Conservation (phyloP, 92 coral and sea anemone genomes). For the Porites lobata region DNA sequence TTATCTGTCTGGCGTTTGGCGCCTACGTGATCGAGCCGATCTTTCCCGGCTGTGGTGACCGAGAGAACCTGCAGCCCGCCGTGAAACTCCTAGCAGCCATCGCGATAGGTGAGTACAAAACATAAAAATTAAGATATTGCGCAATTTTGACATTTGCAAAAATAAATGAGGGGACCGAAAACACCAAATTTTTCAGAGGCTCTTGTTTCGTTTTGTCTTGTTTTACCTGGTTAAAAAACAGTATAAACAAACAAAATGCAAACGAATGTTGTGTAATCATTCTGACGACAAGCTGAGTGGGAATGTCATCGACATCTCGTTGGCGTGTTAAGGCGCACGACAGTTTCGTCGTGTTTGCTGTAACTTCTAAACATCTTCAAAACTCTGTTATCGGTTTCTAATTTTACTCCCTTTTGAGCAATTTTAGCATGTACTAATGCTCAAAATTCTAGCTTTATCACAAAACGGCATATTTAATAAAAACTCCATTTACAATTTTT, state of each 20-base stretch:
- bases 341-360: neutral
- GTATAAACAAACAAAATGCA: neutral
- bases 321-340: neutral
- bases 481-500: neutral
- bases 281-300: neutral
- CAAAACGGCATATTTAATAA: neutral
- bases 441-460: neutral
- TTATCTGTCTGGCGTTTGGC: conserved; percentile 94
- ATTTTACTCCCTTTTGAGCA: neutral
- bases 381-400: too few species aligned
- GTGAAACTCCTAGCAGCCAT: conserved; percentile 92
- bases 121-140: neutral
- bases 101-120: conserved; percentile 89
- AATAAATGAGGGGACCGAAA: too few species aligned
- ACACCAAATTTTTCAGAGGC: neutral
- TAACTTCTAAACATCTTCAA: too few species aligned
- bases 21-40: conserved; percentile 96
- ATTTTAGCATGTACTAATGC: neutral
- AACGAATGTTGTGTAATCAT: conserved; percentile 15
- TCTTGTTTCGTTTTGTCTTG: neutral
- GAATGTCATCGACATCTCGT: neutral
- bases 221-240: conserved; percentile 7
- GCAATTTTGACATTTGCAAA: neutral
- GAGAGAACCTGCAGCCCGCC: conserved; percentile 76
- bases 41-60: conserved; percentile 86